Conservation (phyloP, 2,797 vertebrate species). For the Alectoris magna region DNA sequence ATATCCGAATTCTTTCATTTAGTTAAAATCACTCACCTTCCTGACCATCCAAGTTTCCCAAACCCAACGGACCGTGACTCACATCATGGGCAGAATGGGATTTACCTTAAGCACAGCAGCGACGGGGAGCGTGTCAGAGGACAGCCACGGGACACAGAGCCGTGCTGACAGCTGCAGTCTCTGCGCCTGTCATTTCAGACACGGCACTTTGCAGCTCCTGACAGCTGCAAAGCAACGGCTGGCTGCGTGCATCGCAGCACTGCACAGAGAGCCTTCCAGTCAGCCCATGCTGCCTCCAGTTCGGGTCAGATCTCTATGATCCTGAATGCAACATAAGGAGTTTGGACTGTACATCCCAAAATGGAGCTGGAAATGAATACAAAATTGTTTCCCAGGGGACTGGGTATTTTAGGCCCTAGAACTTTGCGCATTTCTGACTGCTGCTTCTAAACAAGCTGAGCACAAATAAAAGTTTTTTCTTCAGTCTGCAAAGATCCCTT, state of each 20-base stretch:
- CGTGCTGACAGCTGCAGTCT: background rate
- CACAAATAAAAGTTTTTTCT: background rate
- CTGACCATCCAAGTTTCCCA: background rate
- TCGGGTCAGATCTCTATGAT: background rate
- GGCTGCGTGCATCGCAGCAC: background rate
- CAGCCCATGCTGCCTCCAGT: background rate
- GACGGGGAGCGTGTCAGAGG: background rate
- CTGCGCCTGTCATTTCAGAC: background rate
- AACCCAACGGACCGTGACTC: background rate
- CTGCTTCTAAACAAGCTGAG: background rate
- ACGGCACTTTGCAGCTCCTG: background rate
- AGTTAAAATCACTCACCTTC: background rate
- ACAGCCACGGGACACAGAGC: rapidly evolving
- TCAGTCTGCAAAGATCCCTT: background rate
- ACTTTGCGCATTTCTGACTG: background rate
- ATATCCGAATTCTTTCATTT: background rate
- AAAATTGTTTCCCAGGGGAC: background rate
- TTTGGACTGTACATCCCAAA: background rate
- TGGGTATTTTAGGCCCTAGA: rapidly evolving
- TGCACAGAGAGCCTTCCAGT: background rate
- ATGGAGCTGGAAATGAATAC: background rate
- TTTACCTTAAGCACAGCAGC: background rate
- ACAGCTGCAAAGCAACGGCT: background rate
- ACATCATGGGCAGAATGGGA: background rate
- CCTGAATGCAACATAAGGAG: background rate